These are phyloP conservation scores for Trichogramma pretiosum DNA, from an alignment of 1,140 invertebrate genomes.

Conservation along the genomic window DNA sequence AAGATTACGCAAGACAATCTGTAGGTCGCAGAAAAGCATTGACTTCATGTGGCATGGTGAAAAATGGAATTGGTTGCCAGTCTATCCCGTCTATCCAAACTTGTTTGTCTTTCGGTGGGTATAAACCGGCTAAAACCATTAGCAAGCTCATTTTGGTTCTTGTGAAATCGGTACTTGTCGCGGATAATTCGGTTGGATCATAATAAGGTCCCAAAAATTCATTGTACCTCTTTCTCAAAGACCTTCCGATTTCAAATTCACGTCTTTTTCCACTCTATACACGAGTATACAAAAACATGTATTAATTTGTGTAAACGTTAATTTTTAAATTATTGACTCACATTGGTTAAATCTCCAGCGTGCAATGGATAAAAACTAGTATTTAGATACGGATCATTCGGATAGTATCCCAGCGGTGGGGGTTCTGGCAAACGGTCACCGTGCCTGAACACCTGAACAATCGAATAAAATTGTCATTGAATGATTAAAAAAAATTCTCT, in stretches of 20 bases:
- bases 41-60: constrained; percentile 4
- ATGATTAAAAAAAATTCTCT: too few relatives aligned
- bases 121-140: constrained; percentile 33
- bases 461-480: too few relatives aligned
- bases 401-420: constrained; percentile 46
- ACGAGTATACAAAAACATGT: not conserved
- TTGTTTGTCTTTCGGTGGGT: constrained; percentile 29
- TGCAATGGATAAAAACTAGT: constrained; percentile 57
- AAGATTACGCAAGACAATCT: not conserved
- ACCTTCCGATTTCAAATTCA: constrained; percentile 40
- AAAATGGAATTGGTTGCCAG: constrained; percentile 37
- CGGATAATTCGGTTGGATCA: constrained; percentile 35
- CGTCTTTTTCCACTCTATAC: constrained; percentile 38
- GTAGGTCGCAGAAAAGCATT: not conserved
- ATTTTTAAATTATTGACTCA: constrained; percentile 37
- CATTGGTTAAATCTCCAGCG: constrained; percentile 62
- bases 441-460: constrained; percentile 61
- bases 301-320: not conserved
- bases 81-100: constrained; percentile 26
- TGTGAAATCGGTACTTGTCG: constrained; percentile 49
- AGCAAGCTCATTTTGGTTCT: constrained; percentile 47
- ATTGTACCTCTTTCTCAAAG: constrained; percentile 36
- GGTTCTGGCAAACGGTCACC: constrained; percentile 61
- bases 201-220: constrained; percentile 41
- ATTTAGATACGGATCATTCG: constrained; percentile 53